phyloP scores from a whole-genome alignment of 2,113 vertebrate genomes.

The Verasper variegatus region DNA sequence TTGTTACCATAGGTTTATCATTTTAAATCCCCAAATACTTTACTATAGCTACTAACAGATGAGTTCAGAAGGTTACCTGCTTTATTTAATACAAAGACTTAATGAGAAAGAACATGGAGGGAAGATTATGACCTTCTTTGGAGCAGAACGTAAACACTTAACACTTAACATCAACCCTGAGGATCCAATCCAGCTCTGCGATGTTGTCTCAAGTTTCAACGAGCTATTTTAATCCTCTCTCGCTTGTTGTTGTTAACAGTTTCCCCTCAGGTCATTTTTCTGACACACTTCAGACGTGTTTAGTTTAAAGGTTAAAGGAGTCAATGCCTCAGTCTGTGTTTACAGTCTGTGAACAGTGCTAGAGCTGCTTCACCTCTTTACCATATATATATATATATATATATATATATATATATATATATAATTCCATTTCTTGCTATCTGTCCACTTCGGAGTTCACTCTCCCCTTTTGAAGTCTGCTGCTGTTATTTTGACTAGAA shows the following conservation, averaged over 20 bases:
- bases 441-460: too few species aligned
- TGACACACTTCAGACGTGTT: neutral
- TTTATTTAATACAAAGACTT: too few species aligned
- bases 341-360: neutral
- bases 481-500: too few species aligned
- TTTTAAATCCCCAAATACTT: neutral
- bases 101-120: neutral
- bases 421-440: too few species aligned
- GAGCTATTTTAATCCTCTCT: constrained; percentile 58
- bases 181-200: constrained; percentile 6
- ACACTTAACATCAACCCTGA: constrained; percentile 9
- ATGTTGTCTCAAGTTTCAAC: constrained; percentile 58
- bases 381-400: too few species aligned
- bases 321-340: neutral
- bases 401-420: too few species aligned
- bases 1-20: constrained; percentile 6
- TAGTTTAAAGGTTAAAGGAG: neutral
- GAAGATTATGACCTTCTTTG: neutral
- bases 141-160: neutral
- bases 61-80: too few species aligned
- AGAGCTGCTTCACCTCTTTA: too few species aligned
- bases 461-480: too few species aligned
- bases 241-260: constrained; percentile 15
- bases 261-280: neutral
- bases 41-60: neutral